Evolutionary conservation across 2,888 invertebrate genomes (phyloP).

Genomic region (Colostygia pectinataria): DNA sequence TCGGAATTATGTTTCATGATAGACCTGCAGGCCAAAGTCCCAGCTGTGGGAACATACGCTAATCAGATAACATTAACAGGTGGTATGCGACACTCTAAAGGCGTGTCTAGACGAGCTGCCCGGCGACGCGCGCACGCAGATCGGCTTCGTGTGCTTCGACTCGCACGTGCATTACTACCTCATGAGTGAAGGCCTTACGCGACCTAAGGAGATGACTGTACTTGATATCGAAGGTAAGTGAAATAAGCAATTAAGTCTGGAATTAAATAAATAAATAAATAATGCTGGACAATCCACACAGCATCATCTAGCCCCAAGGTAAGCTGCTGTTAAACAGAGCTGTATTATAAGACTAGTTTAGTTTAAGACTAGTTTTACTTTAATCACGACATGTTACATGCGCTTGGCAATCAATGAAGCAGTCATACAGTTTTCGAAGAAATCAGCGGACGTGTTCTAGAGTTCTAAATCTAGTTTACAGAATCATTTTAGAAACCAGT

Average conservation of each 20-base stretch:
- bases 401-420: slow-evolving; percentile 22
- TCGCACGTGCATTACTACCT: slow-evolving; percentile 96
- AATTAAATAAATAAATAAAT: no score
- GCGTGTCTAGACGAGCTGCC: slow-evolving; percentile 94
- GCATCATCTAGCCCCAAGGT: no score
- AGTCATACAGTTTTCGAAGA: slow-evolving; percentile 14
- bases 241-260: no score
- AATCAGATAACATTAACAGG: slow-evolving; percentile 56
- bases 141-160: slow-evolving; percentile 97
- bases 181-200: slow-evolving; percentile 90
- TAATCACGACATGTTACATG: slow-evolving; percentile 5
- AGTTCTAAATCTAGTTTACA: not conserved
- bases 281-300: no score
- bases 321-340: no score
- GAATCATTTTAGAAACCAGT: not conserved
- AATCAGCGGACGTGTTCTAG: not conserved
- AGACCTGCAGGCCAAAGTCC: no score
- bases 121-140: slow-evolving; percentile 95
- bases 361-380: slow-evolving; percentile 4
- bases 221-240: slow-evolving; percentile 93
- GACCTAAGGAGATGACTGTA: slow-evolving; percentile 94
- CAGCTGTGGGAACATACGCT: no score
- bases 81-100: slow-evolving; percentile 91
- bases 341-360: no score
- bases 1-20: no score